Evolutionary conservation across 2,797 vertebrate species (phyloP), one percentile per base, ranked within the genome.

Genomic region (Esox lucius): DNA sequence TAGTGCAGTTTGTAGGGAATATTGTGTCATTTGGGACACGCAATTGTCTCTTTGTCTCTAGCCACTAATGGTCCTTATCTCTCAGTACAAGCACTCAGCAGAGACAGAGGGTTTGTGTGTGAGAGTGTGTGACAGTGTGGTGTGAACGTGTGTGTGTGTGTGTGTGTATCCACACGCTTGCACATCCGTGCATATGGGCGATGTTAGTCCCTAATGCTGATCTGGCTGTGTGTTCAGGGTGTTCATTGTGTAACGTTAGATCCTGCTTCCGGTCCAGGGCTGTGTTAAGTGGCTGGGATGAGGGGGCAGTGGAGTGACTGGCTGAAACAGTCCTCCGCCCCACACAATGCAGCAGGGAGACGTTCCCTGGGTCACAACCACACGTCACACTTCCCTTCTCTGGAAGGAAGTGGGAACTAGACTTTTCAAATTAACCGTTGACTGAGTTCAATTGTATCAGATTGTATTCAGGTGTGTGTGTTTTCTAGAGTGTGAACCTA

Each of bases 1-100:
- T 46, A 46, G 42, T 46, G 11, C 12, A 46, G 4, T 46, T 2
- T 46, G 24, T 24, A 26, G 56, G 0, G 2, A 24, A 12, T 61
- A 61, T 24, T 17, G 11, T 24, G 9, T 9, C 0, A 24, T 61
- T 61, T 61, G 56, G 56, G 22, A 61, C 9, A 12, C 24, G 22
- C 8, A 5, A 26, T 19, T 46, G 42, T 46, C 42, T 46, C 56
- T 61, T 24, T 61, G 11, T 61, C 22, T 61, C 56, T 11, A 46
- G 42, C 65, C 33, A 67, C 33, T 68, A 42, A 68, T 68, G 39
- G 33, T n/a, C 12, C n/a, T 68, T 68, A 42, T 68, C 39, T 68
- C 35, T 39, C 56, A 61, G 22, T 22, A 61, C 56, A 61, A 61
- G 56, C 56, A 31, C 64, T 66, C 17, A 66, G 28, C 26, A 33